A percentile compares a stretch with the other conserved stretches of the same genome.
Conservation (phyloP, 64 coral and sea anemone genomes). For the Stylophora pistillata region DNA sequence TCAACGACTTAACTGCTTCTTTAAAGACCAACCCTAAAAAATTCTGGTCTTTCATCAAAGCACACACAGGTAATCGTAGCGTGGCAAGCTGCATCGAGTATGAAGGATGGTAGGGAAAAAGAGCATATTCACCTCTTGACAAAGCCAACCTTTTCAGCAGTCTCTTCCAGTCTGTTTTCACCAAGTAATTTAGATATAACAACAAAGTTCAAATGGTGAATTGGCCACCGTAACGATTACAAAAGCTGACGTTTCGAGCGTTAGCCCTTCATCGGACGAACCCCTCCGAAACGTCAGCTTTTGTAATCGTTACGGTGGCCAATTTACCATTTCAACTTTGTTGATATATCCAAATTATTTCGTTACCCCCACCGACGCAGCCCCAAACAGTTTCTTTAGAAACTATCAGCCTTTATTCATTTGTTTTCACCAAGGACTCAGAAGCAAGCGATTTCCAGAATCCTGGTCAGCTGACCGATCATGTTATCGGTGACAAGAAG, state of each 20-base stretch:
- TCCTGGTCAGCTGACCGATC: not conserved
- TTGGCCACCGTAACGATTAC: no score
- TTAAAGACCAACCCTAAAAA: constrained; percentile 14
- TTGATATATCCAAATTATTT: no score
- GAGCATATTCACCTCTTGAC: constrained; percentile 1
- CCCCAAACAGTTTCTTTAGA: constrained; percentile 22
- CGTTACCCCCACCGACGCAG: no score
- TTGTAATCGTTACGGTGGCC: no score
- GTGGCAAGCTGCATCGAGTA: constrained; percentile 27
- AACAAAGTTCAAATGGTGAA: no score
- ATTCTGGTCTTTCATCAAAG: constrained; percentile 47
- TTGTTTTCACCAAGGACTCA: not conserved
- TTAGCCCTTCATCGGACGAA: no score
- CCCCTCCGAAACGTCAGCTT: no score
- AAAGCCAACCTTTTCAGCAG: constrained; percentile 35
- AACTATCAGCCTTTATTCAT: no score
- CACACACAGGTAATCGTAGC: constrained; percentile 13
- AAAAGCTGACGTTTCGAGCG: no score
- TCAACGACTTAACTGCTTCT: constrained; percentile 24
- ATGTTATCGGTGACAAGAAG: constrained; percentile 18
- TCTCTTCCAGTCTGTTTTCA: constrained; percentile 17
- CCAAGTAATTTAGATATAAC: no score
- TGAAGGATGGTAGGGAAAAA: not conserved
- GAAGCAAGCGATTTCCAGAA: not conserved
- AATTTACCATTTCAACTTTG: no score